Conservation (phyloP, 2,797 vertebrate genomes). For the Balearica regulorum region DNA sequence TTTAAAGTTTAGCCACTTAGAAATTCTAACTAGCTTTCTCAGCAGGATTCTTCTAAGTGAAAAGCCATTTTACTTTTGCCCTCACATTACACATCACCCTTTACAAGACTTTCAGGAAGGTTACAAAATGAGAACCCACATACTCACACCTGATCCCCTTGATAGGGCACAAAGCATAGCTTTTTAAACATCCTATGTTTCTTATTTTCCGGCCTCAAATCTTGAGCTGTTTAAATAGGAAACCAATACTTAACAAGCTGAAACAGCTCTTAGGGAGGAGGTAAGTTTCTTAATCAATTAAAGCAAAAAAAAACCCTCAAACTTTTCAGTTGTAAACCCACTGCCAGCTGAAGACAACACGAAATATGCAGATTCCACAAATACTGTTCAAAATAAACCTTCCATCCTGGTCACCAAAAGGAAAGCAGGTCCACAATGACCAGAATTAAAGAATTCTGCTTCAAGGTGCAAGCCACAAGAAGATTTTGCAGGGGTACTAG, state of each 20-base stretch:
- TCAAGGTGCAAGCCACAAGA: background rate
- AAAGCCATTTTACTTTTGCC: background rate
- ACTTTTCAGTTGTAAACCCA: background rate
- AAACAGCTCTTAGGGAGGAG: background rate
- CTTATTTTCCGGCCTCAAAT: background rate
- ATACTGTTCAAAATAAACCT: background rate
- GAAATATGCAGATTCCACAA: background rate
- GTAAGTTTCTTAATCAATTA: background rate
- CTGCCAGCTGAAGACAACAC: background rate
- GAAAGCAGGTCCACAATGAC: background rate
- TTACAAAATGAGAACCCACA: background rate
- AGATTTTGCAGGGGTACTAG: background rate
- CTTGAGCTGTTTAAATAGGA: background rate
- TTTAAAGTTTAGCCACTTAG: background rate
- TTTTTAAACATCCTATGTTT: background rate
- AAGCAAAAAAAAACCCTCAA: background rate
- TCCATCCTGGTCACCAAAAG: background rate
- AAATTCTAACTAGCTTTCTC: background rate
- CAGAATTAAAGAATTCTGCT: background rate
- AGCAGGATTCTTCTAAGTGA: background rate
- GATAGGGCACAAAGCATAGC: background rate
- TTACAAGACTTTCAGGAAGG: background rate
- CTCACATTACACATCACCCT: background rate
- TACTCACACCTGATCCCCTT: background rate
- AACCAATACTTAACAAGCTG: background rate